Base-by-base conservation (phyloP, 2,113 vertebrate genomes). In the Asarcornis scutulata region DNA sequence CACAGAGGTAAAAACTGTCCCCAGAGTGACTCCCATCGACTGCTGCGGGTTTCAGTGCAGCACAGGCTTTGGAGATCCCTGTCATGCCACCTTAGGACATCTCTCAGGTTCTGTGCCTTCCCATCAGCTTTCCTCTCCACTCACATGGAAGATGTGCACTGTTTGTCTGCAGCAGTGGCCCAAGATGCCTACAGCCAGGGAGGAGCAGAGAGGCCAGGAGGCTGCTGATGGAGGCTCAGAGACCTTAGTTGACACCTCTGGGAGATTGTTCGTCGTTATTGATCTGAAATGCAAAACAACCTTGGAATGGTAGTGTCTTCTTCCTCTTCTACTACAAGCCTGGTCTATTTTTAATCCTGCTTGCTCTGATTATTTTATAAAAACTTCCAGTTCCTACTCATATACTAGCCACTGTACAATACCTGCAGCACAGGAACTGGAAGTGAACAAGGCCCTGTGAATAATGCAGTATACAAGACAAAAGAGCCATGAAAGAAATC, bases 61-160 rank as follows among this genome's bases (percentile, higher is more conserved):
- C 26, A 1, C 31, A 22, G 76, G 40, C n/a, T 88, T 66, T 50
- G 53, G 69, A 38, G 53, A 77, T 46, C 44, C 42, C 52, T 38
- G 4, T 27, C 52, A 63, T 66, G 14, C 42, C 74, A n/a, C 42
- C 20, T 55, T 31, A 15, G 2, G 44, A 64, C 42, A 9, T 38
- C 50, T 58, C 22, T 78, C 56, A 7, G 23, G 12, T 58, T 78
- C 18, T 52, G 23, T 58, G 42, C 62, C 74, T 38, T 58, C 34
- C 14, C 36, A 68, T 50, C 60, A 63, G 21, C 27, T 72, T 67
- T 79, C 42, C 71, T 9, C 5, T 76, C 11, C 5, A 1, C 29
- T 69, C 32, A 0, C 12, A 20, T 0, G 56, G 62, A 59, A 26
- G 23, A 15, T 9, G 50, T 0, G 0, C 25, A 52, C 25, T 32